Conservation (phyloP, 2,113 vertebrate genomes). For the Montifringilla adamsi region DNA sequence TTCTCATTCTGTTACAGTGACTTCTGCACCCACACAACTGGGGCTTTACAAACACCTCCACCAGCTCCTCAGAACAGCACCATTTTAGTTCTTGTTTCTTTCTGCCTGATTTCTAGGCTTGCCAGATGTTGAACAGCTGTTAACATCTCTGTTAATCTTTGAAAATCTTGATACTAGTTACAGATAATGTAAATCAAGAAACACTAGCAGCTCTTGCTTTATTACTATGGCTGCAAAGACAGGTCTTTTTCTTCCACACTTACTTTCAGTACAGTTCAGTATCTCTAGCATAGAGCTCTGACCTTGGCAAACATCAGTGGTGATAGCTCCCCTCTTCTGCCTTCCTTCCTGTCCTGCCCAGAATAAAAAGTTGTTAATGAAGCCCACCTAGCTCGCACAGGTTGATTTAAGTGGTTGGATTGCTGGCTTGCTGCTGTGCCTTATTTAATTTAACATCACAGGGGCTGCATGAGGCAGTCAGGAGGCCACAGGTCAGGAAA, state of each 20-base stretch:
- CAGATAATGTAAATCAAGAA: not conserved
- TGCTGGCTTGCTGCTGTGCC: slow-evolving; percentile 12
- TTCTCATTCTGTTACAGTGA: not conserved
- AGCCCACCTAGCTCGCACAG: not conserved
- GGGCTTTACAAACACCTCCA: not conserved
- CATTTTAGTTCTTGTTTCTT: not conserved
- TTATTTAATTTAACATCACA: not conserved
- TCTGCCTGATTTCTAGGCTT: not conserved
- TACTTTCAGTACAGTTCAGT: not conserved
- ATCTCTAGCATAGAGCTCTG: not conserved
- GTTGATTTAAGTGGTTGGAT: not conserved
- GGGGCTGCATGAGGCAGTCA: not conserved
- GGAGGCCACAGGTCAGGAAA: slow-evolving; percentile 19
- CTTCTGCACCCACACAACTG: not conserved
- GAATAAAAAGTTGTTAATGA: not conserved
- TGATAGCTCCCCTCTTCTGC: not conserved
- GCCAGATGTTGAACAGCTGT: not conserved
- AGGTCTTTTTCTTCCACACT: not conserved
- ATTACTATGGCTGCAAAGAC: not conserved
- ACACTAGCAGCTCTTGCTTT: not conserved
- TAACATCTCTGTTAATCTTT: not conserved
- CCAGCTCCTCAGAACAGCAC: not conserved
- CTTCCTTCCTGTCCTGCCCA: not conserved
- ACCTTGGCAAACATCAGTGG: not conserved
- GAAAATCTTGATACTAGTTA: not conserved